A percentile compares a stretch with the other conserved stretches of the same genome.
These are phyloP conservation scores for Cryptocephalus primarius DNA, from an alignment of 2,888 invertebrate genomes.

Conservation along the genomic window DNA sequence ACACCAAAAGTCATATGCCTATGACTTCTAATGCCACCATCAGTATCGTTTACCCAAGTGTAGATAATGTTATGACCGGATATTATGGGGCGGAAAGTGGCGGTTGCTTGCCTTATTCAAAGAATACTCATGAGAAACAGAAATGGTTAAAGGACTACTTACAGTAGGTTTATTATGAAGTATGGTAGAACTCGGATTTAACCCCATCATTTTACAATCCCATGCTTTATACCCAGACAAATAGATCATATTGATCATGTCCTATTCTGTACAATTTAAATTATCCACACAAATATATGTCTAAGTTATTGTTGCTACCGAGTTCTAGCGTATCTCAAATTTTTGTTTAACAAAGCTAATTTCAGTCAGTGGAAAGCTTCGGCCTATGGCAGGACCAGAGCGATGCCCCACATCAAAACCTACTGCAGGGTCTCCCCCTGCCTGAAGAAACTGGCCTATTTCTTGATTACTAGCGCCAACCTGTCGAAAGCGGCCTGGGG, in stretches of 20 bases:
- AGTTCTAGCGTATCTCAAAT: too few species aligned
- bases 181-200: neutral
- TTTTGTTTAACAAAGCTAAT: too few species aligned
- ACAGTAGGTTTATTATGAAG: slow-evolving; percentile 48
- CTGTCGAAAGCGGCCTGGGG: slow-evolving; percentile 98
- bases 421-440: slow-evolving; percentile 70
- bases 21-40: slow-evolving; percentile 46
- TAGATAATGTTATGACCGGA: slow-evolving; percentile 74
- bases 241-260: too few species aligned
- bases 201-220: too few species aligned
- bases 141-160: slow-evolving; percentile 67
- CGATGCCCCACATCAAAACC: slow-evolving; percentile 93
- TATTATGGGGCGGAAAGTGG: slow-evolving; percentile 80
- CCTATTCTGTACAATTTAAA: too few species aligned
- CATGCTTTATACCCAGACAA: too few species aligned
- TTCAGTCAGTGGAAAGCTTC: slow-evolving; percentile 77
- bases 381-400: slow-evolving; percentile 55
- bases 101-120: slow-evolving; percentile 74
- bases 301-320: too few species aligned
- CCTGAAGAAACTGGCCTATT: slow-evolving; percentile 61
- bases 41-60: slow-evolving; percentile 58
- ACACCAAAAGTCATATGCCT: slow-evolving; percentile 43
- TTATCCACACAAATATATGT: too few species aligned
- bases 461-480: slow-evolving; percentile 85
- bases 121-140: slow-evolving; percentile 67